A percentile compares a stretch with the other conserved stretches of the same genome.
Evolutionary conservation across 2,797 vertebrate genomes (phyloP).

Genomic region (Parotocinclus haroldoi): DNA sequence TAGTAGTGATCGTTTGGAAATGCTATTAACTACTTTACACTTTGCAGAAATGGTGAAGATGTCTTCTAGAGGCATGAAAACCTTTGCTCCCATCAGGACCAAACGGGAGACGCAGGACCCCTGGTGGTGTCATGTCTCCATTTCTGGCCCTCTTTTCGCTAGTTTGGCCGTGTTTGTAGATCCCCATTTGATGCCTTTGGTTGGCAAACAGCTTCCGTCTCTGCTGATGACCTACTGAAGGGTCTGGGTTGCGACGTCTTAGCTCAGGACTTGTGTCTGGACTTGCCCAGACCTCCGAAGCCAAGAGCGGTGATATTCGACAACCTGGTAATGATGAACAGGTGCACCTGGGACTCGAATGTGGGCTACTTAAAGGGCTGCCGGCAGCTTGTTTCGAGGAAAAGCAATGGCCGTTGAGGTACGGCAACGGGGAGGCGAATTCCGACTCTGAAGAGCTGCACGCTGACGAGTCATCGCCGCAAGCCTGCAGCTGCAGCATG

Average conservation of each 20-base stretch:
- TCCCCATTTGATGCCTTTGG: conserved; percentile 3
- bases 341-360: conserved; percentile 31
- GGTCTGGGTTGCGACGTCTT: conserved; percentile 22
- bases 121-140: conserved; percentile 34
- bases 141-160: conserved; percentile 29
- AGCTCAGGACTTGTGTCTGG: conserved; percentile 46
- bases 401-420: conserved; percentile 26
- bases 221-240: conserved; percentile 29
- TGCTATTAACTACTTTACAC: conserved; percentile 11
- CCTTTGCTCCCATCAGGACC: conserved; percentile 49
- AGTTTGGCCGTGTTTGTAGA: conserved; percentile 6
- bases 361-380: conserved; percentile 40
- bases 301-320: conserved; percentile 36
- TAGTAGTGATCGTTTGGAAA: too few relatives aligned
- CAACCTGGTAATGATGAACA: conserved; percentile 12
- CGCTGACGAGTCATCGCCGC: conserved; percentile 40
- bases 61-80: conserved; percentile 40
- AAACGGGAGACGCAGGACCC: conserved; percentile 44
- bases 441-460: conserved; percentile 53
- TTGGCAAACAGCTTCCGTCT: conserved; percentile 28
- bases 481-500: conserved; percentile 45
- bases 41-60: conserved; percentile 28
- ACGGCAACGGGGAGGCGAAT: conserved; percentile 39
- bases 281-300: conserved; percentile 40
- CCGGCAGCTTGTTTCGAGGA: conserved; percentile 18